A percentile compares a stretch with the other conserved stretches of the same genome.
These are phyloP conservation scores for Ichneumoninae sp. DNA, from an alignment of 2,888 invertebrate genomes.

Conservation along the genomic window DNA sequence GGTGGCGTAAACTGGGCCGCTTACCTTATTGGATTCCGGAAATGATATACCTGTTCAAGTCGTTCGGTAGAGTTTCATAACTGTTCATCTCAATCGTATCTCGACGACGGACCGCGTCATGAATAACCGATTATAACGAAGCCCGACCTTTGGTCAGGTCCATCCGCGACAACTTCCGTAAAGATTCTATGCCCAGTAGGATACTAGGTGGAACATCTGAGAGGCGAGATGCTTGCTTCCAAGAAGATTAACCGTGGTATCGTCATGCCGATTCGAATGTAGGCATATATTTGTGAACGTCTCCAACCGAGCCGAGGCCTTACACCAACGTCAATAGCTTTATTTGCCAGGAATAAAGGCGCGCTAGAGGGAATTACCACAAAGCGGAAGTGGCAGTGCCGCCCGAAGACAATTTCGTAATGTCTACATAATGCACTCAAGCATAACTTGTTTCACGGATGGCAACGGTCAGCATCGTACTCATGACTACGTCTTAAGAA, in stretches of 20 bases:
- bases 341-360: conserved; percentile 77
- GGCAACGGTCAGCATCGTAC: conserved; percentile 43
- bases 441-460: conserved; percentile 40
- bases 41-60: too few relatives aligned
- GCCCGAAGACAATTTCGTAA: conserved; percentile 51
- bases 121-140: neutral
- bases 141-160: conserved; percentile 27
- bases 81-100: neutral
- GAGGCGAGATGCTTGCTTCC: conserved; percentile 32
- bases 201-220: neutral
- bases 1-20: too few relatives aligned
- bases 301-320: conserved; percentile 26
- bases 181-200: conserved; percentile 3
- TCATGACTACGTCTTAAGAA: conserved; percentile 45
- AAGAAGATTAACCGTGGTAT: conserved; percentile 45
- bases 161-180: conserved; percentile 5
- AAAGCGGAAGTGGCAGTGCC: conserved; percentile 63
- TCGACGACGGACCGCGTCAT: neutral
- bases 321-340: conserved; percentile 57
- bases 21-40: too few relatives aligned
- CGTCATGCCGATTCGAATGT: conserved; percentile 39
- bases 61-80: neutral
- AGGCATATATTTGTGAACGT: conserved; percentile 53
- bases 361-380: conserved; percentile 45
- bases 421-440: conserved; percentile 31